These are phyloP conservation scores for Alectura lathami DNA, from an alignment of 2,113 vertebrate genomes.

Conservation along the genomic window DNA sequence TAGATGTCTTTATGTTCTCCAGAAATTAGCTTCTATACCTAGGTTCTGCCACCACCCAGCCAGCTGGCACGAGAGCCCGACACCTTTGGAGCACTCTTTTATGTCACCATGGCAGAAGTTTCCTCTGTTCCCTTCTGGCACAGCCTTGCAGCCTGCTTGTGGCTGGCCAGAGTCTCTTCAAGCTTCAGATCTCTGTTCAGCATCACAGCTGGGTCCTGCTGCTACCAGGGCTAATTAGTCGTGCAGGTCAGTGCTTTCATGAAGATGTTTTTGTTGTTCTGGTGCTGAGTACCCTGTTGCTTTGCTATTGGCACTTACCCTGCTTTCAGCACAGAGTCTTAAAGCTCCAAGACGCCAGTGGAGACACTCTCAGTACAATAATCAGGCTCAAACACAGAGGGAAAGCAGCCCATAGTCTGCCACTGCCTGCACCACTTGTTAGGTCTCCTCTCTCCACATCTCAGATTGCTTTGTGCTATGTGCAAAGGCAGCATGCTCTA, in stretches of 20 bases:
- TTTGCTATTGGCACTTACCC: slow-evolving; percentile 6
- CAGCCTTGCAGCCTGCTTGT: not conserved
- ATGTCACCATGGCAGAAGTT: slow-evolving; percentile 10
- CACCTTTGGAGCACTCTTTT: slow-evolving; percentile 32
- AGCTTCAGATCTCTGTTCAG: slow-evolving; percentile 62
- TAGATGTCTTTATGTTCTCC: slow-evolving; percentile 22
- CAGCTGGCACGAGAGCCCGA: slow-evolving; percentile 13
- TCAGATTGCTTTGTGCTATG: not conserved
- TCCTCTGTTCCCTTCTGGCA: slow-evolving; percentile 45
- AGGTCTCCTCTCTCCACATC: not conserved
- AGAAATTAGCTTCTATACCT: not conserved
- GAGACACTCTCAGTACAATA: not conserved
- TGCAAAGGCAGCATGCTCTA: not conserved
- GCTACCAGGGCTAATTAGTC: slow-evolving; percentile 62
- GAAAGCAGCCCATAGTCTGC: not conserved
- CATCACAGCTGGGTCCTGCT: slow-evolving; percentile 59
- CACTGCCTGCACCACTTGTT: not conserved
- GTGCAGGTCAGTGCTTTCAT: slow-evolving; percentile 50
- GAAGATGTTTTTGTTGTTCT: slow-evolving; percentile 47
- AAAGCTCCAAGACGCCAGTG: not conserved
- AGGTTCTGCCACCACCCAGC: slow-evolving; percentile 1
- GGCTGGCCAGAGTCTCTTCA: slow-evolving; percentile 25
- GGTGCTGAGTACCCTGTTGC: not conserved
- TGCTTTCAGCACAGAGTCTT: slow-evolving; percentile 26
- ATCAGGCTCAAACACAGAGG: slow-evolving; percentile 17